Conservation (phyloP, 1,140 invertebrate genomes). For the Aphaenogaster ashmeadi region DNA sequence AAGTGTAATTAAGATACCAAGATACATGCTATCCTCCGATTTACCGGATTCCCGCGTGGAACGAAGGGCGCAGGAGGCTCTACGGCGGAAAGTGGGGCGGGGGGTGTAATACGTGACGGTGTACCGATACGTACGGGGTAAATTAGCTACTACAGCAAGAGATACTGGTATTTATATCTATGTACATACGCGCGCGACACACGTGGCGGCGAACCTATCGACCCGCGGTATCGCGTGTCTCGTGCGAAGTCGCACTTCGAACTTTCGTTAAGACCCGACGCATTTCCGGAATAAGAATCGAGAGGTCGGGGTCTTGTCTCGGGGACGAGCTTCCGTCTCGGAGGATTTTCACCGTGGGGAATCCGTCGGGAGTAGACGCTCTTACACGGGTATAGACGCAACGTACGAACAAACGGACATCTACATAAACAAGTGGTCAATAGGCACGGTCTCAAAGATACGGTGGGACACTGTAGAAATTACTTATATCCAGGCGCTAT, state of each 20-base stretch:
- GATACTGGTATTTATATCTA: conserved; percentile 70
- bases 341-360: conserved; percentile 16
- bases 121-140: conserved; percentile 9
- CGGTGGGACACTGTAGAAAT: conserved; percentile 26
- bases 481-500: conserved; percentile 44
- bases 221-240: not conserved
- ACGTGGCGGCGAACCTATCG: conserved; percentile 28
- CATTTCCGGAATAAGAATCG: not conserved
- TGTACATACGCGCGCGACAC: conserved; percentile 21
- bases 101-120: conserved; percentile 9
- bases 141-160: conserved; percentile 71
- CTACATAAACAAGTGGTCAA: conserved; percentile 32
- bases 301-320: not conserved
- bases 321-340: conserved; percentile 17
- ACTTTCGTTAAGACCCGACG: not conserved
- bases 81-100: not conserved
- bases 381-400: not conserved
- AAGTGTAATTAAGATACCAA: conserved; percentile 27
- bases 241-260: not conserved
- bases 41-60: not conserved
- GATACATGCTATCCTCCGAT: conserved; percentile 35
- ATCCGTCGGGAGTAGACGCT: conserved; percentile 9
- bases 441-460: conserved; percentile 48
- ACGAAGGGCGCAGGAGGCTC: not conserved
- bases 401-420: conserved; percentile 28